Percentiles rank a stretch among this genome's conserved stretches.
These are phyloP conservation scores for Seriola rivoliana DNA, from an alignment of 2,113 vertebrate genomes.

Conservation along the genomic window DNA sequence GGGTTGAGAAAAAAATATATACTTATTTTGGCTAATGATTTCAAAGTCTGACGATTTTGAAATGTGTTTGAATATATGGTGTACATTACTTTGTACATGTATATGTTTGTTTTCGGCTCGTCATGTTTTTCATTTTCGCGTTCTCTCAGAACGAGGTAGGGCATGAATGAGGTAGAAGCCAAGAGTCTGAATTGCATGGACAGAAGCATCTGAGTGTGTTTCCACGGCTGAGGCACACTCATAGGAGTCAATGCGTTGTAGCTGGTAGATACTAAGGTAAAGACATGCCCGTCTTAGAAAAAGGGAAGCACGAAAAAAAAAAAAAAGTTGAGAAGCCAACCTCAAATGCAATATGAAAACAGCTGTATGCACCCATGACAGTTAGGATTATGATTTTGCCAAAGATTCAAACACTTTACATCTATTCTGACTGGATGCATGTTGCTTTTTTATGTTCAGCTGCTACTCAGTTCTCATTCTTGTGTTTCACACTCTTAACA, in stretches of 20 bases:
- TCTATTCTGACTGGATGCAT: slow-evolving; percentile 65
- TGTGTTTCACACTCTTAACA: slow-evolving; percentile 6
- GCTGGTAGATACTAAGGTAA: slow-evolving; percentile 50
- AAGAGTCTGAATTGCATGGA: slow-evolving; percentile 67
- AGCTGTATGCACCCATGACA: slow-evolving; percentile 66
- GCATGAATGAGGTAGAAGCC: slow-evolving; percentile 64
- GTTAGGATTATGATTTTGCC: slow-evolving; percentile 77
- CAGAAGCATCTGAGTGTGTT: slow-evolving; percentile 32
- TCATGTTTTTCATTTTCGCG: slow-evolving; percentile 70
- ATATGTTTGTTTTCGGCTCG: slow-evolving; percentile 76
- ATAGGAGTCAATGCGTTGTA: slow-evolving; percentile 31
- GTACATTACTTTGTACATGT: slow-evolving; percentile 86
- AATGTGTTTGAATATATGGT: slow-evolving; percentile 85
- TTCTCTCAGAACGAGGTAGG: slow-evolving; percentile 71
- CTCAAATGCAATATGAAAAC: slow-evolving; percentile 78
- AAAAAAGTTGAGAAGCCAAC: slow-evolving; percentile 40
- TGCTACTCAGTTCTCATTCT: slow-evolving; percentile 24
- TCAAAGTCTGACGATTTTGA: slow-evolving; percentile 84
- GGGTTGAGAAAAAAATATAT: slow-evolving; percentile 78
- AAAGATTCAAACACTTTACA: slow-evolving; percentile 73
- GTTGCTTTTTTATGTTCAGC: slow-evolving; percentile 38
- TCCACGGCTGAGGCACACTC: background rate
- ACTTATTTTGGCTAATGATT: slow-evolving; percentile 88
- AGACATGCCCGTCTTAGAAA: slow-evolving; percentile 26
- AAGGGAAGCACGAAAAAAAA: slow-evolving; percentile 50